A percentile compares a stretch with the other conserved stretches of the same genome.
Conservation (phyloP, 2,113 vertebrate genomes). For the Sprattus sprattus region DNA sequence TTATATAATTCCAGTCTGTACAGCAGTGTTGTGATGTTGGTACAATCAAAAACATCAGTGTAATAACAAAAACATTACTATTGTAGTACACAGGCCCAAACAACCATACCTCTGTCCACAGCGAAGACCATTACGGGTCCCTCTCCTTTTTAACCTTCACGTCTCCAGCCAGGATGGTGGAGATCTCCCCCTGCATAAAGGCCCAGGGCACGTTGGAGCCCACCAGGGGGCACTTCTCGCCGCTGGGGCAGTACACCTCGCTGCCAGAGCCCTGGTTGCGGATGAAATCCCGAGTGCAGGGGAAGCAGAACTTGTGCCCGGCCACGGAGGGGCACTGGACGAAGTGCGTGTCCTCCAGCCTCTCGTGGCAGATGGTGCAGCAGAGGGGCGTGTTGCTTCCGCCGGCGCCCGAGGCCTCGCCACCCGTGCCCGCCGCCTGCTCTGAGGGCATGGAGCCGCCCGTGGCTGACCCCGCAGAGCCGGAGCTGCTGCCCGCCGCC, state of each 20-base stretch:
- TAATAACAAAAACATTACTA: no score
- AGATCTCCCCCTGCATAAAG: conserved; percentile 90
- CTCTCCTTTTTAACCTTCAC: conserved; percentile 88
- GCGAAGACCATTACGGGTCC: conserved; percentile 63
- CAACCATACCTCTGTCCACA: conserved; percentile 22
- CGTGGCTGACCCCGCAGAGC: conserved; percentile 53
- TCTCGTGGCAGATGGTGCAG: conserved; percentile 84
- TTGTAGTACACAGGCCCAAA: not conserved
- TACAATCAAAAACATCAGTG: not conserved
- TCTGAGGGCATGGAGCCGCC: conserved; percentile 60
- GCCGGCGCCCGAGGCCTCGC: conserved; percentile 55
- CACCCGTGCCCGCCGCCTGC: conserved; percentile 64
- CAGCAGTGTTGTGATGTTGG: no score
- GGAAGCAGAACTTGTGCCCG: conserved; percentile 87
- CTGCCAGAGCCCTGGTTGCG: conserved; percentile 76
- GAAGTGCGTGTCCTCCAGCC: conserved; percentile 84
- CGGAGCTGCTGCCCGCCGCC: conserved; percentile 42
- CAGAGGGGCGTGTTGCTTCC: conserved; percentile 73
- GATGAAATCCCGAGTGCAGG: conserved; percentile 85
- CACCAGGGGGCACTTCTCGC: conserved; percentile 83
- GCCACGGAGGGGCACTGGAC: conserved; percentile 86
- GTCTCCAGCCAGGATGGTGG: conserved; percentile 85
- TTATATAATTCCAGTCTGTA: no score
- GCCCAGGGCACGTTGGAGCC: conserved; percentile 88
- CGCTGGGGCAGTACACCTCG: conserved; percentile 87